phyloP scores from a whole-genome alignment of 2,113 vertebrate species.

The Neofelis nebulosa region DNA sequence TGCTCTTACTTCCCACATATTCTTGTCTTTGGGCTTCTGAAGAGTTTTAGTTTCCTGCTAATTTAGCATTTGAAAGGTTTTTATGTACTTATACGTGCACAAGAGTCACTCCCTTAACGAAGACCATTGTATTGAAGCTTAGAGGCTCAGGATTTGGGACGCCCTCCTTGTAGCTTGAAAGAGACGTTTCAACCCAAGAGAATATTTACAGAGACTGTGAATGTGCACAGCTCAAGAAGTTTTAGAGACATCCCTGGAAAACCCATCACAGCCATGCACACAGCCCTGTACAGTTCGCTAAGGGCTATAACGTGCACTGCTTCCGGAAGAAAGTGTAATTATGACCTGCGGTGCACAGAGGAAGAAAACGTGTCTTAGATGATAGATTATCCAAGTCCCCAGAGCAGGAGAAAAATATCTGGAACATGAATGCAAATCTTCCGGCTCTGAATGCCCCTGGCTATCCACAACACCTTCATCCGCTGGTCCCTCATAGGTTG shows the following conservation, averaged over 20 bases:
- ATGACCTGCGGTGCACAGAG: background rate
- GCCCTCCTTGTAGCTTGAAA: background rate
- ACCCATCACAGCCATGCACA: background rate
- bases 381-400: background rate
- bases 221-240: background rate
- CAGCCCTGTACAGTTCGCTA: background rate
- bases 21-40: background rate
- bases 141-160: background rate
- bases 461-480: background rate
- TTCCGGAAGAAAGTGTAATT: background rate
- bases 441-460: background rate
- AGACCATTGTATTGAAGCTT: background rate
- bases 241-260: background rate
- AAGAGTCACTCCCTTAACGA: background rate
- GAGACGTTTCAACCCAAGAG: background rate
- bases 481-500: rapidly evolving
- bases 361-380: background rate
- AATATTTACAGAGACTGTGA: background rate
- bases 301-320: background rate
- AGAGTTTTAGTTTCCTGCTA: background rate
- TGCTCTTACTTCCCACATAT: background rate
- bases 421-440: background rate
- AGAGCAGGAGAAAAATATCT: background rate
- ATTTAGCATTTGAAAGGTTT: background rate
- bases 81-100: background rate